Percentiles rank a stretch among this genome's conserved stretches.
Conservation (phyloP, 2,797 vertebrate genomes). For the Pygocentrus nattereri region DNA sequence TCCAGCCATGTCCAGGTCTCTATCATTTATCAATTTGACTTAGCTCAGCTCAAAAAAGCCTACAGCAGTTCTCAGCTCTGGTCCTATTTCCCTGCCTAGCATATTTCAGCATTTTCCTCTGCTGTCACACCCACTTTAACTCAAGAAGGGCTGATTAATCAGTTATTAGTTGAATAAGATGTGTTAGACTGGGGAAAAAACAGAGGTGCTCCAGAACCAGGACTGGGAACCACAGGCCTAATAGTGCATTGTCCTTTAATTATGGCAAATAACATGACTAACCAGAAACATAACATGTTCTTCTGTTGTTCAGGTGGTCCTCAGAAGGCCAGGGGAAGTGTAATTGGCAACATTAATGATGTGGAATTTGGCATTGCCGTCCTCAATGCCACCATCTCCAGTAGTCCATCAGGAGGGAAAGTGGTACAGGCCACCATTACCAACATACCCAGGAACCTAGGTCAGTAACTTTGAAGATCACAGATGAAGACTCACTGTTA, state of each 20-base stretch:
- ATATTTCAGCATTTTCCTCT: not conserved
- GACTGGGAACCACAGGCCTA: not conserved
- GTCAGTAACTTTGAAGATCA: constrained; percentile 72
- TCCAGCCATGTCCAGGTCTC: constrained; percentile 89
- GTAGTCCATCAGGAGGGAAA: constrained; percentile 76
- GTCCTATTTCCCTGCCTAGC: not conserved
- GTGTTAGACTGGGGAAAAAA: no score
- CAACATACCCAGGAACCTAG: constrained; percentile 88
- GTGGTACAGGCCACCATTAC: constrained; percentile 87
- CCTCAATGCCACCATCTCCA: constrained; percentile 88
- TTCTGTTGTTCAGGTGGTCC: constrained; percentile 85
- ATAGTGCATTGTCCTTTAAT: not conserved
- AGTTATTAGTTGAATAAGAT: not conserved
- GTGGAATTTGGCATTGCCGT: constrained; percentile 91
- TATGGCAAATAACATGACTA: not conserved
- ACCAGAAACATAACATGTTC: not conserved
- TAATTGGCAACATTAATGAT: constrained; percentile 93
- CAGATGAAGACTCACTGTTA: not conserved
- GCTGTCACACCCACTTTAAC: not conserved
- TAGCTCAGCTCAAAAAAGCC: not conserved
- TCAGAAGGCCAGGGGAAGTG: constrained; percentile 87
- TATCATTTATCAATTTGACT: not conserved
- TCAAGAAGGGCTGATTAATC: not conserved
- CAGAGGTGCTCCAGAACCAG: not conserved
- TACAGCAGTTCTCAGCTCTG: not conserved